These are phyloP conservation scores for Volucella zonaria DNA, from an alignment of 2,888 invertebrate species.

Conservation along the genomic window DNA sequence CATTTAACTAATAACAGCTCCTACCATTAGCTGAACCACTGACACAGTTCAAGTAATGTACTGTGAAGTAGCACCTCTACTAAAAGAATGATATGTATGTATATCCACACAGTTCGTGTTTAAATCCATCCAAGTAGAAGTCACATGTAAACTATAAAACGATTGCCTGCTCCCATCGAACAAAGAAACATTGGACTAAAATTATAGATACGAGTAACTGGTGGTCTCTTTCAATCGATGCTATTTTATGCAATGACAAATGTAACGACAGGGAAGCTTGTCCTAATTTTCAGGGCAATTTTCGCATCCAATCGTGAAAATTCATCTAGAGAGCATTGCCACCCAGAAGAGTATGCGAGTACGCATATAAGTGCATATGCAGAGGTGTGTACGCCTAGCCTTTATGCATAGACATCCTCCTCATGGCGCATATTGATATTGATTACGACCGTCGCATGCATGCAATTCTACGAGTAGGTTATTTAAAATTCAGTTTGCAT, in stretches of 20 bases:
- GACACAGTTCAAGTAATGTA: slow-evolving; percentile 12
- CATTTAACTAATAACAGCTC: slow-evolving; percentile 27
- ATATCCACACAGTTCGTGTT: background rate
- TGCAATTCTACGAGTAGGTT: slow-evolving; percentile 16
- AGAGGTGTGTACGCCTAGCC: no score
- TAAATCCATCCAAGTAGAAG: slow-evolving; percentile 35
- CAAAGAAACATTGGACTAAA: slow-evolving; percentile 39
- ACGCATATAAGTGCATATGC: no score
- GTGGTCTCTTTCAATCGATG: slow-evolving; percentile 21
- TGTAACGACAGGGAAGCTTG: background rate
- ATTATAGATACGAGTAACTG: background rate
- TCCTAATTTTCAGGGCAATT: background rate
- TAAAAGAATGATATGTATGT: background rate
- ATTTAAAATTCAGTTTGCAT: slow-evolving; percentile 53
- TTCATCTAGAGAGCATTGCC: slow-evolving; percentile 3
- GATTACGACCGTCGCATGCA: slow-evolving; percentile 30
- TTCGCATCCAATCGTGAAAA: slow-evolving; percentile 6
- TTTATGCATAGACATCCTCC: no score
- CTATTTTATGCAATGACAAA: slow-evolving; percentile 7
- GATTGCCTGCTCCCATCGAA: slow-evolving; percentile 43
- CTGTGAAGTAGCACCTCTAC: background rate
- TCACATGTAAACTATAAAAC: slow-evolving; percentile 11
- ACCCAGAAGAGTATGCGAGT: background rate
- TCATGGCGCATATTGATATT: background rate
- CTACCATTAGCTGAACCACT: slow-evolving; percentile 11